Base-by-base conservation (phyloP, 2,888 invertebrate species). In the Hydrotaea diabolus region DNA sequence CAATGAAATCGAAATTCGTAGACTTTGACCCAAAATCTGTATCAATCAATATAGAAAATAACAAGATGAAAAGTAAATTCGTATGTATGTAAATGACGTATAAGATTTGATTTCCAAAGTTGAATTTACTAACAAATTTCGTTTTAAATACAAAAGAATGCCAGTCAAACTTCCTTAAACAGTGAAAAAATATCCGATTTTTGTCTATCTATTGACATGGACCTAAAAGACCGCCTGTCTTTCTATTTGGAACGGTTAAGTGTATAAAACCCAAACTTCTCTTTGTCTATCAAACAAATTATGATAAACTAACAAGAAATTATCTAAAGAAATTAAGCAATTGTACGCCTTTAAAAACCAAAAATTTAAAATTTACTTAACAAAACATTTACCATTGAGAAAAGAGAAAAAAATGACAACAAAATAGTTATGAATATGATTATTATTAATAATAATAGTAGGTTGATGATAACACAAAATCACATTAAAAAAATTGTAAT, bases 261-360 rank as follows among this genome's bases (percentile, higher is more conserved):
- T n/a, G 49, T 49, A 2, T 49, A 3, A n/a, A 49, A 15, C 31
- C 55, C 0, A 59, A 23, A 59, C 23, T 23, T 59, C 8, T 59
- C 26, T 59, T 59, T 59, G 59, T 59, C 23, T 59, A 59, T 26
- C 26, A 59, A 59, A 3, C 5, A 83, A 77, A 81, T 49, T 53
- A 80, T 43, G 26, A 69, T 55, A 69, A 31, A 78, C 69, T 73
- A 71, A 23, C 59, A 21, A 59, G 7, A 64, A 76, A 76, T 59
- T 64, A 74, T 75, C 72, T 72, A 21, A 76, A 73, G 86, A 83
- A 82, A 77, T 85, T 83, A 89, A 88, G 88, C 88, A 88, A 88
- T 88, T 89, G 85, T 86, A 88, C 86, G 89, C 87, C 89, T 89
- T 88, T 72, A 46, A 74, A 66, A 53, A 43, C 26, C 17, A 19